These are phyloP conservation scores for Triplophysa yarkandensis DNA, from an alignment of 2,797 vertebrate genomes.

Conservation along the genomic window DNA sequence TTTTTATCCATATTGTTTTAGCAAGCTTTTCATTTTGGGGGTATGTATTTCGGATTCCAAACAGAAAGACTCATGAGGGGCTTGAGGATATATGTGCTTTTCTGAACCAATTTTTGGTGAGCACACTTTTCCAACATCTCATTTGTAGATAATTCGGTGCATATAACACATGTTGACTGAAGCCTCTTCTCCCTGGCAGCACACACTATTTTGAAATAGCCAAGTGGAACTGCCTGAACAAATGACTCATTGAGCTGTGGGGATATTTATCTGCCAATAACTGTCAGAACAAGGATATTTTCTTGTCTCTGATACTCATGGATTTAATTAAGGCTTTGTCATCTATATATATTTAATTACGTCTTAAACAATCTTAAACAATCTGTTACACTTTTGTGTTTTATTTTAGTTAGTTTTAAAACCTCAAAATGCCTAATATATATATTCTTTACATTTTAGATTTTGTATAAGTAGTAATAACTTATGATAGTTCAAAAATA, in stretches of 20 bases:
- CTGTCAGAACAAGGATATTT: background rate
- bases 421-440: no score
- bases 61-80: no score
- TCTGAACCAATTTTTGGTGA: background rate
- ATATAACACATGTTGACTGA: background rate
- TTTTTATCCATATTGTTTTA: background rate
- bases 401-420: background rate
- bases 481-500: background rate
- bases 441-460: background rate
- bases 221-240: background rate
- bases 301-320: background rate
- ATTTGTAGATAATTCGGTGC: background rate
- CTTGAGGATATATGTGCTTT: background rate
- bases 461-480: background rate
- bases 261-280: background rate
- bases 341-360: background rate
- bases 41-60: background rate
- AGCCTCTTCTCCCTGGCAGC: background rate
- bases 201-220: background rate
- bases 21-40: background rate
- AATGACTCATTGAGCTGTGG: background rate
- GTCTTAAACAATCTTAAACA: background rate
- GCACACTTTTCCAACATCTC: background rate
- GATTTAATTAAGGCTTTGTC: background rate
- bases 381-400: background rate